Base-by-base conservation (phyloP, 2,888 invertebrate genomes). In the Teleiodes luculella region DNA sequence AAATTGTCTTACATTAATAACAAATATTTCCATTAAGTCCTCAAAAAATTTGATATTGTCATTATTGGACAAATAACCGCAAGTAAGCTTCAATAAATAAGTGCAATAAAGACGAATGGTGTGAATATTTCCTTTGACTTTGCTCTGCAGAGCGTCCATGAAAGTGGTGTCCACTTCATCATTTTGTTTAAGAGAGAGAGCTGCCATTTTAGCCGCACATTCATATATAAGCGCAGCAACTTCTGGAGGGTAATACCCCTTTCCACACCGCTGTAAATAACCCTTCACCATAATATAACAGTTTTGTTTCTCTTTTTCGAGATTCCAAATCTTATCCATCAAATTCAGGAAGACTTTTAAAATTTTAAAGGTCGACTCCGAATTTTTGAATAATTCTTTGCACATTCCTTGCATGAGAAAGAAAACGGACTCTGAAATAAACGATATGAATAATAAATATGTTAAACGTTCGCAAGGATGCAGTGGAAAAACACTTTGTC, bases 281-380 rank as follows among this genome's bases (percentile, higher is more conserved):
- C 87, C 77, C 55, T 71, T 79, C 5, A 90, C 69, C 86, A 89
- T 87, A 30, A 90, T 89, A 37, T 74, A 65, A 64, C 87, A 85
- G 65, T 90, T 90, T 43, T 81, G 75, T 57, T 76, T 81, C 60
- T 78, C 76, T 47, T 66, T 72, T 14, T 80, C 75, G 16, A 70
- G 62, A 3, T 61, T 50, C 78, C 82, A 84, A 31, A 89, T 70
- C 10, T 65, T 64, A 28, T 83, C 78, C 8, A 90, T 71, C 57
- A 87, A 74, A 45, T 67, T 66, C 11, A 74, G 59, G 50, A 90
- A 67, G 41, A 82, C 68, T 58, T 69, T 72, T 0, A 90, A 69
- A 37, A 90, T 67, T 18, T 64, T 65, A 33, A 66, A 71, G 6
- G 85, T 80, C 3, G 77, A 79, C 60, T 78, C 71, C 8, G 86